Evolutionary conservation across 1,140 invertebrate genomes (phyloP), one percentile per base, ranked within the genome.

Genomic region (Nymphalis io): DNA sequence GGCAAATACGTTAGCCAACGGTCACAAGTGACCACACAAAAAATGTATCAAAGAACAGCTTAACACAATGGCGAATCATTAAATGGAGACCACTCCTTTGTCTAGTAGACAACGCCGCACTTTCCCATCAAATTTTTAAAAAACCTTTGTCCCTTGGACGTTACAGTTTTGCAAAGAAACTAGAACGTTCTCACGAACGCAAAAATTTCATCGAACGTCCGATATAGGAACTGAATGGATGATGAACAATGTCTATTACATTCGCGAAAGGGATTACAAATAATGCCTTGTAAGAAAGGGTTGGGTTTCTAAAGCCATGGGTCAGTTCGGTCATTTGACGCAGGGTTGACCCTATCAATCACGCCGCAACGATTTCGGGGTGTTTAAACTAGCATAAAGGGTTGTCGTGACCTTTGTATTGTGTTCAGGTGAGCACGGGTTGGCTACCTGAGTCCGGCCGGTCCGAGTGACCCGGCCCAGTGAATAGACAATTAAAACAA

Each of bases 231-330:
- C 68, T 75, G 81, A 86, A 89, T 85, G 75, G 84, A 75, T 66
- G 65, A 74, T 60, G 77, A 60, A 91, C 89, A 91, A 89, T 84
- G 61, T n/a, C n/a, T 69, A 85, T 88, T 89, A 87, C 87, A 90
- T 91, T 91, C 88, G 89, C 89, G 78, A 88, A 87, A 88, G 88
- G 88, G 86, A 89, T 87, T 87, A 90, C 89, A 87, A 91, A 91
- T 89, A 89, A 90, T 90, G 82, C 72, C 78, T 83, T 85, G 85
- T 89, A 89, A 88, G 85, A 87, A 90, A 91, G 80, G 89, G 89
- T 82, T 89, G 72, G 81, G 73, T 77, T 85, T 87, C 60, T 81
- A 87, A n/a, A 80, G 82, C 80, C 72, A 72, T 68, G 75, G 89
- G 88, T 89, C 88, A 90, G 79, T 85, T 68, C 68, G 89, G 88